Conservation (phyloP, 2,888 invertebrate species). For the Corythucha ciliata region DNA sequence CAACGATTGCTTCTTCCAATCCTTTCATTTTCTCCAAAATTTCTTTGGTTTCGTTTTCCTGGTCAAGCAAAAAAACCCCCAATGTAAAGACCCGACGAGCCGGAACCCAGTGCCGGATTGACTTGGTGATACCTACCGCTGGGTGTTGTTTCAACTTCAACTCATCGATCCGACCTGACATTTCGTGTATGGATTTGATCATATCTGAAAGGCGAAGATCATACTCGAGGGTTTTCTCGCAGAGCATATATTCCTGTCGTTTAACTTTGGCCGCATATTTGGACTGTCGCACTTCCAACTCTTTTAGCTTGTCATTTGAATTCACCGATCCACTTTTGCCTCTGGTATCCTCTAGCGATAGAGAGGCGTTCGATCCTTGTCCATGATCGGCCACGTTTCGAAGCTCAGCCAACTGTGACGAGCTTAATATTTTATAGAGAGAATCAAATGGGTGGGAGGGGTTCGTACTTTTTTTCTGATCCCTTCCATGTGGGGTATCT, state of each 20-base stretch:
- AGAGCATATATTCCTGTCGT: constrained; percentile 20
- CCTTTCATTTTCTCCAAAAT: constrained; percentile 14
- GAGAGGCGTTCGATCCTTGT: too few relatives aligned
- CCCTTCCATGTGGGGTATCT: constrained; percentile 16
- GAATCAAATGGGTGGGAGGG: too few relatives aligned
- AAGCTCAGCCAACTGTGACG: too few relatives aligned
- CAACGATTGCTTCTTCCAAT: constrained; percentile 19
- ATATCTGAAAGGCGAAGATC: constrained; percentile 10
- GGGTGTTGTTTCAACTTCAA: constrained; percentile 9
- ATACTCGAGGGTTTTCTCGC: constrained; percentile 20
- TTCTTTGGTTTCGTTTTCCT: constrained; percentile 17
- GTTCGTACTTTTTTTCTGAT: too few relatives aligned
- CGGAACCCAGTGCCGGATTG: too few relatives aligned
- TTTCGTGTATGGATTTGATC: constrained; percentile 14
- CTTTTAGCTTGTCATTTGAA: constrained; percentile 16
- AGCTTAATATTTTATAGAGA: too few relatives aligned
- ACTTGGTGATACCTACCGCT: too few relatives aligned
- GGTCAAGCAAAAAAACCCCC: too few relatives aligned
- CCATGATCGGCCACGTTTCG: too few relatives aligned
- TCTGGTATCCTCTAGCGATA: too few relatives aligned
- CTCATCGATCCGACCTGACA: constrained; percentile 13
- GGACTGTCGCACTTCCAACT: constrained; percentile 19
- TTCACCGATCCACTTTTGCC: too few relatives aligned
- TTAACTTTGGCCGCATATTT: constrained; percentile 20
- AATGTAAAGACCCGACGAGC: too few relatives aligned